phyloP scores from a whole-genome alignment of 2,113 vertebrate genomes.

The Paraplagusia blochii region DNA sequence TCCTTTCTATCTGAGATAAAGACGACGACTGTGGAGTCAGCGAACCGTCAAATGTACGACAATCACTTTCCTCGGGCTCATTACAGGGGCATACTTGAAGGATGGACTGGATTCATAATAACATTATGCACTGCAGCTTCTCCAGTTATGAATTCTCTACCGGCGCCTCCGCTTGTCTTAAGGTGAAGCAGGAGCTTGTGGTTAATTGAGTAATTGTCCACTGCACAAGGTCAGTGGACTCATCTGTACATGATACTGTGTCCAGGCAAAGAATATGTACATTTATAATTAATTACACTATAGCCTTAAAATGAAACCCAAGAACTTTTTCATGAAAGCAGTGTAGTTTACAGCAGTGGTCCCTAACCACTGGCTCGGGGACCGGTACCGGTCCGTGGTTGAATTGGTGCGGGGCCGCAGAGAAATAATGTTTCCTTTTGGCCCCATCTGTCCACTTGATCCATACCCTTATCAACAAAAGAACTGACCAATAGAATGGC shows the following conservation, averaged over 20 bases:
- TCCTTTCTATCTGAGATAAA: conserved; percentile 55
- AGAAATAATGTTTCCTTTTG: too few species aligned
- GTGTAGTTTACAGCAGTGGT: too few species aligned
- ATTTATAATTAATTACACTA: conserved; percentile 49
- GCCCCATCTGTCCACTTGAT: too few species aligned
- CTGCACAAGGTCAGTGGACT: conserved; percentile 21
- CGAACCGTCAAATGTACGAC: conserved; percentile 63
- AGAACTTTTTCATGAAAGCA: conserved; percentile 31
- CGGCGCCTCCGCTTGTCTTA: conserved; percentile 23
- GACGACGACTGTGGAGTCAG: conserved; percentile 64
- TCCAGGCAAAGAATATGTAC: conserved; percentile 24
- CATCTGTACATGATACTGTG: conserved; percentile 21
- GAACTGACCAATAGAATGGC: too few species aligned
- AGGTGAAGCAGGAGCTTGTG: conserved; percentile 52
- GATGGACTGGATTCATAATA: conserved; percentile 42
- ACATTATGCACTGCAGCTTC: conserved; percentile 23
- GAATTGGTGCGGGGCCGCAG: too few species aligned
- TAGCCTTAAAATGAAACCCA: conserved; percentile 47
- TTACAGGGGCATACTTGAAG: conserved; percentile 46
- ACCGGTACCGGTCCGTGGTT: too few species aligned
- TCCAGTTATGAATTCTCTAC: conserved; percentile 39
- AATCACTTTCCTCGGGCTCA: conserved; percentile 62
- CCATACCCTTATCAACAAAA: too few species aligned
- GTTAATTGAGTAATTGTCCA: conserved; percentile 17
- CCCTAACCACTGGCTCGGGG: too few species aligned